Conservation (phyloP, 2,113 vertebrate genomes). For the Oreotrochilus melanogaster region DNA sequence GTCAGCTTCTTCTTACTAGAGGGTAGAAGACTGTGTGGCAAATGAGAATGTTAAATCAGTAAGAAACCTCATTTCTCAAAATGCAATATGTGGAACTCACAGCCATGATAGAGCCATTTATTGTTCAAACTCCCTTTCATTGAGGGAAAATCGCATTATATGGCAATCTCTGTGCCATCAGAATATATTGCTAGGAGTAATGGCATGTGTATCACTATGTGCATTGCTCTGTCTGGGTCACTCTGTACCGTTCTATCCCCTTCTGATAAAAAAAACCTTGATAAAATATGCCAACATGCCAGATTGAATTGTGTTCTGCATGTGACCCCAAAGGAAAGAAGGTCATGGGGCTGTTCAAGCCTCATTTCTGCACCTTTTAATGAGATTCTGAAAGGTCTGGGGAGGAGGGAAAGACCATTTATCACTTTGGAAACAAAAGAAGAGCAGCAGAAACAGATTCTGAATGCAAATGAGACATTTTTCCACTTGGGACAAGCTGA, state of each 20-base stretch:
- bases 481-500: constrained; percentile 32
- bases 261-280: not conserved
- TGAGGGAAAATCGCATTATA: constrained; percentile 24
- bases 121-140: constrained; percentile 14
- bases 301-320: constrained; percentile 51
- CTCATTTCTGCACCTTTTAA: constrained; percentile 56
- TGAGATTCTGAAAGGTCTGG: constrained; percentile 54
- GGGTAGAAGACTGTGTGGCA: not conserved
- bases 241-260: not conserved
- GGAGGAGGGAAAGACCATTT: constrained; percentile 52
- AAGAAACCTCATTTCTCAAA: constrained; percentile 42
- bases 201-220: not conserved
- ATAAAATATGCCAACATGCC: constrained; percentile 38
- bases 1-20: not conserved
- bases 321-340: constrained; percentile 48
- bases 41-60: constrained; percentile 19
- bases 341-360: not conserved
- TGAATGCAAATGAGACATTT: constrained; percentile 67
- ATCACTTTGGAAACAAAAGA: constrained; percentile 69
- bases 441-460: constrained; percentile 48
- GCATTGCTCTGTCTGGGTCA: not conserved
- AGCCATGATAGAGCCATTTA: not conserved
- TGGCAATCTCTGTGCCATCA: not conserved
- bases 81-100: not conserved
- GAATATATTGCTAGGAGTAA: constrained; percentile 14